Conservation (phyloP, 1,140 invertebrate genomes). For the Calephelis virginiensis region DNA sequence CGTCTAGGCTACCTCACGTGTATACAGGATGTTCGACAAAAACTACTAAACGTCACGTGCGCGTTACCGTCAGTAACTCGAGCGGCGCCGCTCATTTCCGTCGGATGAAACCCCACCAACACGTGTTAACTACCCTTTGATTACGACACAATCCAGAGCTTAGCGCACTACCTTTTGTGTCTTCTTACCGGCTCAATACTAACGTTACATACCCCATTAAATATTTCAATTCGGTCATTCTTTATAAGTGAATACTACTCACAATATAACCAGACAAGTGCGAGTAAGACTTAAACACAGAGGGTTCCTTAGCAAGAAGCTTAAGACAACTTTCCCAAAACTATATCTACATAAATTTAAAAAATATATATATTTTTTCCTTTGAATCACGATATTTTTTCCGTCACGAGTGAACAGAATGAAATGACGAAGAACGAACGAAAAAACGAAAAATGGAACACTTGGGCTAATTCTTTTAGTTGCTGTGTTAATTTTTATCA, state of each 20-base stretch:
- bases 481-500: too few species aligned
- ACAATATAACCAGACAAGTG: background rate
- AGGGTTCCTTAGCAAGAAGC: too few species aligned
- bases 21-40: constrained; percentile 47
- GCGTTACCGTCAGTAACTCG: constrained; percentile 39
- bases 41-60: constrained; percentile 56
- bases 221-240: background rate
- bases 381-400: too few species aligned
- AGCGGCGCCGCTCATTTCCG: constrained; percentile 58
- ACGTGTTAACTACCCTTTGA: constrained; percentile 45
- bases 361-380: too few species aligned
- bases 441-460: too few species aligned
- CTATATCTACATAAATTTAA: too few species aligned
- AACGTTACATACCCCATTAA: background rate
- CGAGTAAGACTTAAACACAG: too few species aligned
- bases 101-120: constrained; percentile 54
- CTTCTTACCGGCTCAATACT: background rate
- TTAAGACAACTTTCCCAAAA: too few species aligned
- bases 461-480: too few species aligned
- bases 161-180: constrained; percentile 12
- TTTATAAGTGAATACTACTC: background rate
- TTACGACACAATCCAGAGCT: constrained; percentile 17
- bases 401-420: too few species aligned
- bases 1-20: background rate
- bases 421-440: too few species aligned